Conservation (phyloP, 2,113 vertebrate species). For the Trachemys scripta region DNA sequence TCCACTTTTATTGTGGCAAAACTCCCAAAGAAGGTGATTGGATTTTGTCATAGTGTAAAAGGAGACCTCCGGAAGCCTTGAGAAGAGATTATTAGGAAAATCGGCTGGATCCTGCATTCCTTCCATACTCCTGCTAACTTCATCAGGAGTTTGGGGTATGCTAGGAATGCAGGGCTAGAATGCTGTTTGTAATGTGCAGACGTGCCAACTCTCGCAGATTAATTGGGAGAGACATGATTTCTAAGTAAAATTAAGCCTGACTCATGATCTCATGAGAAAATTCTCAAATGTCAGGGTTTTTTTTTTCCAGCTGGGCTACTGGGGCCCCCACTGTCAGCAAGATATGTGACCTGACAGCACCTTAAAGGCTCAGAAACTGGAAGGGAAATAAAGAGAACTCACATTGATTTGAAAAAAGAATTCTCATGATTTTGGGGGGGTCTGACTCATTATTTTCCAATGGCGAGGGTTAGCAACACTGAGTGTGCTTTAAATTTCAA, state of each 20-base stretch:
- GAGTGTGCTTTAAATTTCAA: not conserved
- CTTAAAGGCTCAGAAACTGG: not conserved
- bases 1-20: not conserved
- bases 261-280: no score
- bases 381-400: not conserved
- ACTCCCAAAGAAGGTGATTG: constrained; percentile 6
- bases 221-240: no score
- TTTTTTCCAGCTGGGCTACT: no score
- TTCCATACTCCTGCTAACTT: no score
- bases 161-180: not conserved
- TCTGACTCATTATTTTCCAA: not conserved
- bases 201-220: no score
- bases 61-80: not conserved
- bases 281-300: no score
- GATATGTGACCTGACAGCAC: not conserved
- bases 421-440: not conserved
- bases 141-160: not conserved
- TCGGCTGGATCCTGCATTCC: no score
- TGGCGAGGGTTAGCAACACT: not conserved
- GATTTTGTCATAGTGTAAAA: not conserved
- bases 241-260: no score
- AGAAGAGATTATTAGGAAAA: no score
- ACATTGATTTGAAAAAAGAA: not conserved
- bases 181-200: not conserved
- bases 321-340: not conserved